Conservation (phyloP, 2,113 vertebrate genomes). For the Dascyllus trimaculatus region DNA sequence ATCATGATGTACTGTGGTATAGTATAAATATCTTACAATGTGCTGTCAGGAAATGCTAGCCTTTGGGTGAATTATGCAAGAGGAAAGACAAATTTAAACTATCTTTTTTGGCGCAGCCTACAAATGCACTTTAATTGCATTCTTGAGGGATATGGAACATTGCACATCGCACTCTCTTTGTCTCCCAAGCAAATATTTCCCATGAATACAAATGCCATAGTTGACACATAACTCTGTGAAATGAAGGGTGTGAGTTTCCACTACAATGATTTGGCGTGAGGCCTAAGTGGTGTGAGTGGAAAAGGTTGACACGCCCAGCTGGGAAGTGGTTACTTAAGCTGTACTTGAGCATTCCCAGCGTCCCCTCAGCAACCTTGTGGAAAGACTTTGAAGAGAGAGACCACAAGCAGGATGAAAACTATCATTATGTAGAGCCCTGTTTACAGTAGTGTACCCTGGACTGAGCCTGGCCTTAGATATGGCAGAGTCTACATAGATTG, state of each 20-base stretch:
- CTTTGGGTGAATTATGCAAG: slow-evolving; percentile 26
- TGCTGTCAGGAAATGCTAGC: not conserved
- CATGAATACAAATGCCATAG: slow-evolving; percentile 55
- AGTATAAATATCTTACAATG: slow-evolving; percentile 20
- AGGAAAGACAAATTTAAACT: slow-evolving; percentile 46
- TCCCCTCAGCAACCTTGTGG: slow-evolving; percentile 76
- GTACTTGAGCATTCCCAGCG: slow-evolving; percentile 71
- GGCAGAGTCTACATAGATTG: slow-evolving; percentile 14
- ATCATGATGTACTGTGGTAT: not conserved
- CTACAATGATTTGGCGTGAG: slow-evolving; percentile 73
- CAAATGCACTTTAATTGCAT: slow-evolving; percentile 45
- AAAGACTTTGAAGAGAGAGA: slow-evolving; percentile 77
- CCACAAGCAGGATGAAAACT: slow-evolving; percentile 72
- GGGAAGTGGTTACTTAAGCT: slow-evolving; percentile 81
- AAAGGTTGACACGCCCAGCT: slow-evolving; percentile 78
- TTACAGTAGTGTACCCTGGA: slow-evolving; percentile 61
- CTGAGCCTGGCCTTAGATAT: slow-evolving; percentile 41
- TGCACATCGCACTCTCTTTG: slow-evolving; percentile 48
- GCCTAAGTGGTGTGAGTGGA: slow-evolving; percentile 67
- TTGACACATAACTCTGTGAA: slow-evolving; percentile 66
- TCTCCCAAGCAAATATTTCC: slow-evolving; percentile 65
- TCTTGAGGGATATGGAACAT: slow-evolving; percentile 48
- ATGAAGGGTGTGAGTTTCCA: slow-evolving; percentile 75
- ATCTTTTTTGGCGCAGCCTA: slow-evolving; percentile 1
- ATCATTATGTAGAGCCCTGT: slow-evolving; percentile 76